Conservation (phyloP, 2,888 invertebrate genomes). For the Nomada ruficornis region DNA sequence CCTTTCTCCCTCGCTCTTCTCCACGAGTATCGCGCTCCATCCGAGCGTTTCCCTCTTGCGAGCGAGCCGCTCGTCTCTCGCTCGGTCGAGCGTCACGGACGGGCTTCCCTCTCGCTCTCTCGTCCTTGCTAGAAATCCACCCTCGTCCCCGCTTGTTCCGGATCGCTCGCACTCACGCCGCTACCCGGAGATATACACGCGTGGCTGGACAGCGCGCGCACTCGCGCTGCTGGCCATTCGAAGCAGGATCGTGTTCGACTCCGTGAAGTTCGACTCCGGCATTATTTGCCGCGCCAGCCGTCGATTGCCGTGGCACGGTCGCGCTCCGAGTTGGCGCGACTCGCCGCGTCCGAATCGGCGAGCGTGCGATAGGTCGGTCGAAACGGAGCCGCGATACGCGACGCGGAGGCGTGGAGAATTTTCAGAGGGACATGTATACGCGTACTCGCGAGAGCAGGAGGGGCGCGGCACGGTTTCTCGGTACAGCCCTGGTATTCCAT, state of each 20-base stretch:
- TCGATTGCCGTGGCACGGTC: neutral
- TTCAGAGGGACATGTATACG: neutral
- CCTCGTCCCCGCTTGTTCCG: conserved; percentile 57
- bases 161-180: conserved; percentile 45
- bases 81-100: neutral
- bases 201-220: conserved; percentile 18
- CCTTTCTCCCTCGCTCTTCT: neutral
- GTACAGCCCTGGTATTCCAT: conserved; percentile 76
- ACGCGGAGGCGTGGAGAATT: too few relatives aligned
- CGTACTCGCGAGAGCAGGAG: neutral
- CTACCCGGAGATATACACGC: conserved; percentile 48
- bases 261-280: conserved; percentile 60
- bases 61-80: conserved; percentile 26
- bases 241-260: conserved; percentile 69
- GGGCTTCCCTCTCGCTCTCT: conserved; percentile 31
- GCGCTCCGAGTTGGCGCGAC: too few relatives aligned
- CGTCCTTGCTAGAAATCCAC: conserved; percentile 53
- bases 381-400: too few relatives aligned
- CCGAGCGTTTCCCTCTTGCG: conserved; percentile 47
- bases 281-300: conserved; percentile 29
- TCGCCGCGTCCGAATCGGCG: too few relatives aligned
- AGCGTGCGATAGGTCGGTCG: too few relatives aligned
- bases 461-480: conserved; percentile 46
- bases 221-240: conserved; percentile 29
- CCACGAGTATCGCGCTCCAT: conserved; percentile 47